Evolutionary conservation across 2,113 vertebrate species (phyloP).

Genomic region (Pedetes capensis): DNA sequence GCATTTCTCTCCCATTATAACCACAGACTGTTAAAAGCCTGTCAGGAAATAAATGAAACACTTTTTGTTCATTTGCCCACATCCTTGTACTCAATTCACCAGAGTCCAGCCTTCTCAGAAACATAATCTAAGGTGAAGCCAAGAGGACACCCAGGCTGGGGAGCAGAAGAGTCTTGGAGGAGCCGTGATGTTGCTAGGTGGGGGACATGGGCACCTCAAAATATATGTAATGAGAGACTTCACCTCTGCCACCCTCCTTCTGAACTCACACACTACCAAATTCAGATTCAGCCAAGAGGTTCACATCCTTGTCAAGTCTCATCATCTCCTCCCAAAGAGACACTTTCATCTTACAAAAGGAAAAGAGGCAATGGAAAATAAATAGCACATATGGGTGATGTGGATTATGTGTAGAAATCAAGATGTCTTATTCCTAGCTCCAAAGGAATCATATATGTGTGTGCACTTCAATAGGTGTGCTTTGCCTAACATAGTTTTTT

Average conservation of each 20-base stretch:
- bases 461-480: neutral
- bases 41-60: slow-evolving; percentile 65
- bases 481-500: neutral
- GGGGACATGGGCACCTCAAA: rapidly evolving
- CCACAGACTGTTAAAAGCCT: slow-evolving; percentile 55
- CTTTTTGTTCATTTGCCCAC: slow-evolving; percentile 51
- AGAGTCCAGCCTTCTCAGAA: slow-evolving; percentile 30
- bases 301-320: neutral
- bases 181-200: rapidly evolving
- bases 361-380: neutral
- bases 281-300: neutral
- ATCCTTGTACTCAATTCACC: slow-evolving; percentile 40
- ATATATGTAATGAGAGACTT: neutral
- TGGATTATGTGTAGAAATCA: neutral
- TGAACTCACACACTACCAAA: neutral
- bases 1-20: slow-evolving; percentile 57
- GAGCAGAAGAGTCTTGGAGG: neutral
- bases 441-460: neutral
- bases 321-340: neutral
- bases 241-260: neutral
- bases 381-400: neutral
- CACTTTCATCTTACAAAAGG: neutral
- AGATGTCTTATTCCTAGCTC: neutral
- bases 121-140: slow-evolving; percentile 17
- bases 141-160: neutral